These are phyloP conservation scores for Carduelis carduelis DNA, from an alignment of 2,797 vertebrate genomes.

Conservation along the genomic window DNA sequence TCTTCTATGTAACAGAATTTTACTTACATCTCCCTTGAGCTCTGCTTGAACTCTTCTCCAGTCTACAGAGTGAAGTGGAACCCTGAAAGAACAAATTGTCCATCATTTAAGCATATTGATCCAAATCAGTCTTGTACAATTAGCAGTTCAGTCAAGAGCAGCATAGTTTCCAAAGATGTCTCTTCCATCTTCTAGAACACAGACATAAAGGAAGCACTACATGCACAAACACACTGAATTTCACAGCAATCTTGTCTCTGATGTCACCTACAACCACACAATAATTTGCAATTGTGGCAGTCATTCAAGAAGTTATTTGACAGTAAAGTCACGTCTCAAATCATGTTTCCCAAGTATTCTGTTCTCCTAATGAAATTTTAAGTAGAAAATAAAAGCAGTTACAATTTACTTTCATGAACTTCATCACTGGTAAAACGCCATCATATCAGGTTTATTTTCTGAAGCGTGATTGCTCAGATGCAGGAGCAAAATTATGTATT, in stretches of 20 bases:
- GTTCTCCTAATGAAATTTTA: neutral
- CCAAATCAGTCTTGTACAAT: conserved; percentile 4
- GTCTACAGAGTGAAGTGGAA: neutral
- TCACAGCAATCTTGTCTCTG: neutral
- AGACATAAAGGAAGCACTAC: neutral
- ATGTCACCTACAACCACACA: neutral
- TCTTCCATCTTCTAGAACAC: neutral
- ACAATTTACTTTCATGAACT: neutral
- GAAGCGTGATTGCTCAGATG: neutral
- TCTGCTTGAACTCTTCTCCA: neutral
- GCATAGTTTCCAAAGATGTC: neutral
- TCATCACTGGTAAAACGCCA: neutral
- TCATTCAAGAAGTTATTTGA: neutral
- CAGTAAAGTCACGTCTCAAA: neutral
- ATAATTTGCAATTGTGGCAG: neutral
- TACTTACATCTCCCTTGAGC: neutral
- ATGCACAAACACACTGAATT: neutral
- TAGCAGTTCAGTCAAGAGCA: neutral
- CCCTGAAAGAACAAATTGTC: neutral
- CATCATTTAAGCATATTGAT: conserved; percentile 26
- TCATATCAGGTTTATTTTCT: neutral
- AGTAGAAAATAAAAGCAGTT: neutral
- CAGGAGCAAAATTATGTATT: neutral
- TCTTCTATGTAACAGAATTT: neutral
- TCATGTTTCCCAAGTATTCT: neutral